Conservation (phyloP, 2,113 vertebrate species). For the Antechinus stuartii region DNA sequence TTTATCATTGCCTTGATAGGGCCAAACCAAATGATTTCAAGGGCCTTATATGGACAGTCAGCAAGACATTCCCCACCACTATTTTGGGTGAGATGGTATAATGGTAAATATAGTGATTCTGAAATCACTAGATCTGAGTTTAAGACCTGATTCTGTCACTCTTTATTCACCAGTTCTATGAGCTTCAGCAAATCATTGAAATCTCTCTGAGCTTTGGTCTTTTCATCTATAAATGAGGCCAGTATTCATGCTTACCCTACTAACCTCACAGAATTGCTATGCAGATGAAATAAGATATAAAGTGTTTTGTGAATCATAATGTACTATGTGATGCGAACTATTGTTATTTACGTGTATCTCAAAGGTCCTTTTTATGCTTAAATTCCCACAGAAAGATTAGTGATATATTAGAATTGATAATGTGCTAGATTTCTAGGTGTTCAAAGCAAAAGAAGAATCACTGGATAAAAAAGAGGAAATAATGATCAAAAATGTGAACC, state of each 20-base stretch:
- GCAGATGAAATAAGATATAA: not conserved
- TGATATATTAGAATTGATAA: not conserved
- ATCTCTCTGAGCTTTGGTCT: not conserved
- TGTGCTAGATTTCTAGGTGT: not conserved
- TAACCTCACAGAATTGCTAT: not conserved
- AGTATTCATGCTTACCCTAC: not conserved
- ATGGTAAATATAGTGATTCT: not conserved
- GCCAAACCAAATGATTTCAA: too few relatives aligned
- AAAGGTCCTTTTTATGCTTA: not conserved
- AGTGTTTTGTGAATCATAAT: not conserved
- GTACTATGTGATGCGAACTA: not conserved
- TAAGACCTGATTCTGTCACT: not conserved
- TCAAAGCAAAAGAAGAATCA: not conserved
- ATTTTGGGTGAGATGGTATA: not conserved
- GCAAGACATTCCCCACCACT: too few relatives aligned
- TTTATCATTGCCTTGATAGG: too few relatives aligned
- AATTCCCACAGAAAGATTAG: not conserved
- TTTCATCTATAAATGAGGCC: not conserved
- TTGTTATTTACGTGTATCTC: not conserved
- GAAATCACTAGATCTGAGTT: not conserved
- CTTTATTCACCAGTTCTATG: not conserved
- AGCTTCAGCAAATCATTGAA: not conserved
- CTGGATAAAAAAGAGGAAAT: not conserved
- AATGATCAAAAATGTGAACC: not conserved
- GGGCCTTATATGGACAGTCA: too few relatives aligned